These are phyloP conservation scores for Pipistrellus pipistrellus DNA, from an alignment of 2,797 vertebrate species.

Conservation along the genomic window DNA sequence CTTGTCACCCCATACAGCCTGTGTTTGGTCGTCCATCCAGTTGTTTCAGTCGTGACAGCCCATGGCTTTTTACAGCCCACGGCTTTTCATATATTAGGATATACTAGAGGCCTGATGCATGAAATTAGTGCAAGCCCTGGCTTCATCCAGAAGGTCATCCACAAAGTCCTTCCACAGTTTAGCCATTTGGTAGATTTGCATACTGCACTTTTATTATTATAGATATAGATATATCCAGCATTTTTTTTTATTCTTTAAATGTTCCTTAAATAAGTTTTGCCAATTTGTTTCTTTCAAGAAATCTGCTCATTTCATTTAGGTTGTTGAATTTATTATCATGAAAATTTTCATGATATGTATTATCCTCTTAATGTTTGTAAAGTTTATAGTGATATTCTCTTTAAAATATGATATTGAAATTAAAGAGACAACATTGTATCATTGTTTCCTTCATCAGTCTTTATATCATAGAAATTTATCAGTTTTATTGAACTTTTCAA, in stretches of 20 bases:
- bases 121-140: too few relatives aligned
- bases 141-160: too few relatives aligned
- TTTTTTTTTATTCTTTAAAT: background rate
- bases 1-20: too few relatives aligned
- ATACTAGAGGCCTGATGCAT: too few relatives aligned
- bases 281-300: background rate
- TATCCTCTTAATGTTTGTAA: background rate
- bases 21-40: too few relatives aligned
- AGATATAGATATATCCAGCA: background rate
- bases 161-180: too few relatives aligned
- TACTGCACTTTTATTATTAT: too few relatives aligned
- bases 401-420: background rate
- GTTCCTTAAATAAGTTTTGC: background rate
- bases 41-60: too few relatives aligned
- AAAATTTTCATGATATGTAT: background rate
- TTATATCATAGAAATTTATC: background rate
- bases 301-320: background rate
- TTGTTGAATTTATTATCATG: background rate
- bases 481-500: background rate
- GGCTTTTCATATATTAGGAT: too few relatives aligned
- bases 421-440: background rate
- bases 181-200: too few relatives aligned
- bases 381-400: background rate
- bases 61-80: too few relatives aligned
- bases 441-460: background rate